Conservation (phyloP, 2,888 invertebrate species). For the Lithophane socia region DNA sequence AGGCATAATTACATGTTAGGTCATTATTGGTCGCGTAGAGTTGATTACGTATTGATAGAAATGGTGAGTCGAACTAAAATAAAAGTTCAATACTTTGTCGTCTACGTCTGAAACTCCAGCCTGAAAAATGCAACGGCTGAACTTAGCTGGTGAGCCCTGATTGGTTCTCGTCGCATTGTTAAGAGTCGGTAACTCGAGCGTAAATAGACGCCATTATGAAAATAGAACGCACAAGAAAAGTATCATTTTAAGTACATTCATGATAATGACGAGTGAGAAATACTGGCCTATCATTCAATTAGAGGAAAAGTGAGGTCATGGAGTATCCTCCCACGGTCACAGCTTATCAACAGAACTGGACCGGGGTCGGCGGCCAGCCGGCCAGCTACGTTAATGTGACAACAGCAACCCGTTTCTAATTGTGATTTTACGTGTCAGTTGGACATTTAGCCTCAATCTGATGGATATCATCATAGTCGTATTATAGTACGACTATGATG, state of each 20-base stretch:
- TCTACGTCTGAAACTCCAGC: constrained; percentile 24
- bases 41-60: constrained; percentile 36
- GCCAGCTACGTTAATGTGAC: constrained; percentile 53
- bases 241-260: constrained; percentile 47
- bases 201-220: constrained; percentile 51
- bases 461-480: constrained; percentile 15
- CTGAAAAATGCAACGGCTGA: constrained; percentile 36
- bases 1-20: constrained; percentile 51
- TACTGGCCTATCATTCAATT: constrained; percentile 80
- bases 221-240: constrained; percentile 47
- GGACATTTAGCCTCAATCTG: constrained; percentile 24
- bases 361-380: constrained; percentile 71
- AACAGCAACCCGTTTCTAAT: constrained; percentile 61
- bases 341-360: constrained; percentile 77
- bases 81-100: no score
- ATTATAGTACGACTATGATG: no score
- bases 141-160: constrained; percentile 28
- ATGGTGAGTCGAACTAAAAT: constrained; percentile 15
- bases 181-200: constrained; percentile 24
- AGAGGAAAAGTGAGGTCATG: constrained; percentile 82
- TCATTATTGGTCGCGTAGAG: constrained; percentile 32
- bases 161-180: constrained; percentile 38
- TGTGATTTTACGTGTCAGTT: constrained; percentile 61
- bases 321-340: constrained; percentile 81
- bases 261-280: constrained; percentile 57